These are phyloP conservation scores for Leucoma salicis DNA, from an alignment of 2,888 invertebrate genomes.

Conservation along the genomic window DNA sequence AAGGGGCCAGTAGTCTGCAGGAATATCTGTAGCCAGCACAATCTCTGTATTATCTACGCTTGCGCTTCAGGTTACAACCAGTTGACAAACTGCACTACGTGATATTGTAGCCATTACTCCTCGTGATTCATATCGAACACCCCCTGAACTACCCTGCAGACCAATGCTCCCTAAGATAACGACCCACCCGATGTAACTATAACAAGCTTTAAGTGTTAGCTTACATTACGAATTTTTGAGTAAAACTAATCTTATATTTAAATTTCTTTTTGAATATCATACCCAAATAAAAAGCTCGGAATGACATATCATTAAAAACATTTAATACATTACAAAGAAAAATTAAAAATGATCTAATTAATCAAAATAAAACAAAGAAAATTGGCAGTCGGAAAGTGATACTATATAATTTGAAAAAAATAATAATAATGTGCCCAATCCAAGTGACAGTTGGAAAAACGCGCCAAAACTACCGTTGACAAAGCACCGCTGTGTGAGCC, in stretches of 20 bases:
- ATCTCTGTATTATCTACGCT: constrained; percentile 76
- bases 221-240: too few species aligned
- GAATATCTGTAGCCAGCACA: constrained; percentile 59
- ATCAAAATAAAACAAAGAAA: too few species aligned
- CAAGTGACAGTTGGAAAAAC: constrained; percentile 60
- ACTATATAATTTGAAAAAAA: constrained; percentile 19
- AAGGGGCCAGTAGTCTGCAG: constrained; percentile 40
- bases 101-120: constrained; percentile 81
- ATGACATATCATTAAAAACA: too few species aligned
- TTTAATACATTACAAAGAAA: too few species aligned
- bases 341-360: too few species aligned
- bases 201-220: constrained; percentile 10
- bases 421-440: constrained; percentile 56
- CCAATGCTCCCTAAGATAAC: constrained; percentile 33
- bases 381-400: too few species aligned
- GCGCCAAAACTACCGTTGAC: constrained; percentile 70
- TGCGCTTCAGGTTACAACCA: constrained; percentile 75
- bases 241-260: too few species aligned
- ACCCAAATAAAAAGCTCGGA: too few species aligned
- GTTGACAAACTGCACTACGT: constrained; percentile 82
- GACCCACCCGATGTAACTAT: constrained; percentile 33
- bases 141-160: constrained; percentile 64
- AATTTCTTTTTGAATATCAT: too few species aligned
- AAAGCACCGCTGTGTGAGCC: constrained; percentile 60
- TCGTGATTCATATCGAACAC: constrained; percentile 77